phyloP scores from a whole-genome alignment of 2,113 vertebrate genomes.

The Pheucticus melanocephalus region DNA sequence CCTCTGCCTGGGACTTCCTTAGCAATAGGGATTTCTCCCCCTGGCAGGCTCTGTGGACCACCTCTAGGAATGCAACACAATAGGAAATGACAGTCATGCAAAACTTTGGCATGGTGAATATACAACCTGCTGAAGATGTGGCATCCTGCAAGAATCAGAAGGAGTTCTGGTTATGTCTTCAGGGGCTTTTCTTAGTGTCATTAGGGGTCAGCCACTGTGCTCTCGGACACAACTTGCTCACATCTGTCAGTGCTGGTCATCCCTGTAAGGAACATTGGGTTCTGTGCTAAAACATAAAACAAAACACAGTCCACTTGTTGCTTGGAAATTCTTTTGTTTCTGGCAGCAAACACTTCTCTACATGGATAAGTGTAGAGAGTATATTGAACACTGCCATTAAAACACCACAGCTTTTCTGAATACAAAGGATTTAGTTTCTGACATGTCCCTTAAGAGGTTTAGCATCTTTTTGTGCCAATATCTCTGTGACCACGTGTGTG shows the following conservation, averaged over 20 bases:
- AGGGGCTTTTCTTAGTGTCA: background rate
- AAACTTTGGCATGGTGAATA: background rate
- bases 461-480: background rate
- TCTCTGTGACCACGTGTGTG: rapidly evolving
- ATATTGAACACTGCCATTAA: background rate
- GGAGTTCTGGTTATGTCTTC: background rate
- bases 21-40: background rate
- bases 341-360: background rate
- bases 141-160: background rate
- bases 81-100: background rate
- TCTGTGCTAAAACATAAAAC: background rate
- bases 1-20: background rate
- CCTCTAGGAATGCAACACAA: background rate
- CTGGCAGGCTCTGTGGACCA: background rate
- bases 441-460: background rate
- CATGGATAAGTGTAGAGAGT: background rate
- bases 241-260: background rate
- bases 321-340: background rate
- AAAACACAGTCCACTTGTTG: background rate
- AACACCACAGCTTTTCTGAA: background rate
- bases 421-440: background rate
- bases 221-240: background rate
- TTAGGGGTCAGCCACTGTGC: background rate
- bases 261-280: rapidly evolving
- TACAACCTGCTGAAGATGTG: background rate